phyloP scores from a whole-genome alignment of 2,113 vertebrate genomes.

The Pseudopipra pipra region DNA sequence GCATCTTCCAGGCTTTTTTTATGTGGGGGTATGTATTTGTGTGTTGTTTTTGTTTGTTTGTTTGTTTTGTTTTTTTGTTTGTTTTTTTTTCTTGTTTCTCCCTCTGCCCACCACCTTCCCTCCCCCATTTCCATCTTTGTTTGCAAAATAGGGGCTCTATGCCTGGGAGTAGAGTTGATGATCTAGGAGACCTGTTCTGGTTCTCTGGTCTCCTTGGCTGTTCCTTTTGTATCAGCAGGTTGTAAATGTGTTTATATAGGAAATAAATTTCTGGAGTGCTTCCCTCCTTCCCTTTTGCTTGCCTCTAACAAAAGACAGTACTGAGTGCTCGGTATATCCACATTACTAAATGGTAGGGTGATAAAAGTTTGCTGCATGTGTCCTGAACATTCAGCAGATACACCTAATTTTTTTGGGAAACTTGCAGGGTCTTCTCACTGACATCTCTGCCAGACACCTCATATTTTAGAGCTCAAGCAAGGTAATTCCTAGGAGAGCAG shows the following conservation, averaged over 20 bases:
- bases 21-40: accelerated
- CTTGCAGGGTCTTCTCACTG: neutral
- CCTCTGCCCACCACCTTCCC: neutral
- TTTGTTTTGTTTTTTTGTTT: neutral
- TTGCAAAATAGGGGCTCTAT: neutral
- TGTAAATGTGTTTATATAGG: neutral
- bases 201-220: neutral
- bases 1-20: neutral
- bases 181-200: neutral
- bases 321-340: accelerated
- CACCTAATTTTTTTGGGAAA: neutral
- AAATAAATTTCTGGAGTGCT: neutral
- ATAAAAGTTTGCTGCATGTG: accelerated
- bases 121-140: neutral
- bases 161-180: neutral
- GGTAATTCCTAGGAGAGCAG: neutral
- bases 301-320: neutral
- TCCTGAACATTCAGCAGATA: neutral
- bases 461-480: neutral
- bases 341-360: neutral
- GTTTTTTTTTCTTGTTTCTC: neutral
- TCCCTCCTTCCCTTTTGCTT: neutral
- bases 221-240: neutral
- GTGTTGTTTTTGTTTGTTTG: neutral
- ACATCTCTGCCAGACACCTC: neutral